Base-by-base conservation (phyloP, 2,888 invertebrate species). In the Acleris sparsana region DNA sequence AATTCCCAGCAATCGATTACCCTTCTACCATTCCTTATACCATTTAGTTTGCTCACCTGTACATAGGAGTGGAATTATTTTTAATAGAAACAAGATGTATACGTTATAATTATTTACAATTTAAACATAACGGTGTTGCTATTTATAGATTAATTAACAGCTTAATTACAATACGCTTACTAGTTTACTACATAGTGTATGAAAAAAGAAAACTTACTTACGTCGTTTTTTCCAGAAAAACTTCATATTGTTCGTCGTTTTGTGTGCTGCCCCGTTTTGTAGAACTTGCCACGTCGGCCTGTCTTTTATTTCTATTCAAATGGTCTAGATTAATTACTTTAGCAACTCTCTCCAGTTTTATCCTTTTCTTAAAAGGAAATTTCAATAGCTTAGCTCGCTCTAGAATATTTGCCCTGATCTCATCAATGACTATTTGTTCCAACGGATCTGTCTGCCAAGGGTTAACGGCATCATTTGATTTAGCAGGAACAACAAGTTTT, bases 401-500 rank as follows among this genome's bases (percentile, higher is more conserved):
- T 11, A 75, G 77, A 9, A 87, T 71, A 63, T 88, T 83, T 0
- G 88, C 88, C 75, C 80, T 84, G 0, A 89, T 80, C 71, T 89
- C 90, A 16, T 89, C 82, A 16, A 89, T 62, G 7, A 86, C 75
- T 25, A 82, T 75, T 13, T 69, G 62, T 5, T 87, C 74, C n/a
- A 91, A 59, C 1, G 83, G 77, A 63, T 82, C 80, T 0, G 88
- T 89, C 69, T 88, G 82, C 92, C 91, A 92, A 3, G 67, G 60
- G 46, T 70, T 71, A 2, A 58, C n/a, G 9, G 65, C 63, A 11
- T 67, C 64, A 5, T 67, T 71, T 2, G 67, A 51, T 48, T 70
- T 67, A 46, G 69, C 68, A 22, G 60, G 67, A n/a, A 62, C 55
- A 20, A 51, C 3, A n/a, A 11, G 51, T 7, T 43, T 52, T 9